phyloP scores from a whole-genome alignment of 2,888 invertebrate genomes.

The Eristalis pertinax region DNA sequence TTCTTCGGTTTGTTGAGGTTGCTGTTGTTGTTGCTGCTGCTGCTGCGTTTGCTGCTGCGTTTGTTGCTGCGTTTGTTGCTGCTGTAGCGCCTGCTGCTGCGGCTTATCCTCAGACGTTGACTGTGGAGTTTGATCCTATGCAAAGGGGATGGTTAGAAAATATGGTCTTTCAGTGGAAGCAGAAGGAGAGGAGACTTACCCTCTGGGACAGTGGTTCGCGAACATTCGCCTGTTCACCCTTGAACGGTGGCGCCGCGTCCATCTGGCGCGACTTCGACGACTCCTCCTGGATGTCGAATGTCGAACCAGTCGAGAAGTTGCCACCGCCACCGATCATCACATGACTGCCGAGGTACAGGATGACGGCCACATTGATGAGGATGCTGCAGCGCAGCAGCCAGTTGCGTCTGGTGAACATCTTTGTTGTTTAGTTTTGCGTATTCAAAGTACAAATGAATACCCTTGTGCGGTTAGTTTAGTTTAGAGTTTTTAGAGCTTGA shows the following conservation, averaged over 20 bases:
- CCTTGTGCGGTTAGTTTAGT: conserved; percentile 24
- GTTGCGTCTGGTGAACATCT: conserved; percentile 85
- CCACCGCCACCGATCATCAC: conserved; percentile 82
- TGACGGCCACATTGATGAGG: conserved; percentile 87
- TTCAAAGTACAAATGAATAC: conserved; percentile 13
- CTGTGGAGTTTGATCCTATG: conserved; percentile 73
- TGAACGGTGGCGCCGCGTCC: conserved; percentile 67
- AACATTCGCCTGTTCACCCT: conserved; percentile 75
- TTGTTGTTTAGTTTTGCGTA: conserved; percentile 5
- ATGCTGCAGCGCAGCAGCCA: conserved; percentile 89
- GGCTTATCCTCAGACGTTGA: conserved; percentile 75
- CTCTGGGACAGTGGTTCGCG: conserved; percentile 73
- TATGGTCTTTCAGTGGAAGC: background rate
- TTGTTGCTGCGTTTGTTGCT: conserved; percentile 60
- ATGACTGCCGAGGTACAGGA: conserved; percentile 88
- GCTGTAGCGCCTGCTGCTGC: conserved; percentile 75
- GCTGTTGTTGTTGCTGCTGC: conserved; percentile 53
- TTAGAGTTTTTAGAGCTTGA: background rate
- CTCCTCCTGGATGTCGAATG: conserved; percentile 78
- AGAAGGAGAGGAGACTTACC: conserved; percentile 54
- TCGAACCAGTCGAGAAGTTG: conserved; percentile 78
- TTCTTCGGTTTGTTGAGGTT: conserved; percentile 57
- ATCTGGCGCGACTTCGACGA: conserved; percentile 72
- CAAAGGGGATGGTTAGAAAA: background rate
- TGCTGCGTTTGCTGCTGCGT: conserved; percentile 53